Conservation (phyloP, 2,888 invertebrate genomes). For the Panzeria rudis region DNA sequence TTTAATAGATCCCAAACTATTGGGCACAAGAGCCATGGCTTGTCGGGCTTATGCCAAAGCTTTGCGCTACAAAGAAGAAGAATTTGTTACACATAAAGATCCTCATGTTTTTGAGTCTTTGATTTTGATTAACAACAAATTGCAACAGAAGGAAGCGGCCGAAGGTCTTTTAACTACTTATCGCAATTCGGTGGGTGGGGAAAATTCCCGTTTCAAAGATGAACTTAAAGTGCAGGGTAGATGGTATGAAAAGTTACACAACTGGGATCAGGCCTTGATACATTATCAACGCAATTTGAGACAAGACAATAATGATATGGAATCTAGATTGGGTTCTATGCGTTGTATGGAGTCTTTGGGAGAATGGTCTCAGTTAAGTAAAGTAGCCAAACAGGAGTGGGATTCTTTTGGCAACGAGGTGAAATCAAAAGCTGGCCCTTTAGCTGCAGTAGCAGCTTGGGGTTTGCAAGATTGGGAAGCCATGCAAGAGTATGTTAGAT, state of each 20-base stretch:
- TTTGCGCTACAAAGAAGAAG: slow-evolving; percentile 92
- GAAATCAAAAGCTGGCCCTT: slow-evolving; percentile 90
- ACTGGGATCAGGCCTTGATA: slow-evolving; percentile 98
- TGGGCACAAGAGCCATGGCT: slow-evolving; percentile 97
- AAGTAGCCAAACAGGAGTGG: slow-evolving; percentile 92
- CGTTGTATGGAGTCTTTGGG: slow-evolving; percentile 97
- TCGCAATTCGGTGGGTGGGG: slow-evolving; percentile 86
- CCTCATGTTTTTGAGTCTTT: slow-evolving; percentile 96
- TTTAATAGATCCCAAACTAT: slow-evolving; percentile 92
- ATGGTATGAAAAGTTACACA: slow-evolving; percentile 99
- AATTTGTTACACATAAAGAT: slow-evolving; percentile 92
- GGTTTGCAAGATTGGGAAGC: slow-evolving; percentile 96
- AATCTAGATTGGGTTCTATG: slow-evolving; percentile 95
- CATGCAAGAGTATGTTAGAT: slow-evolving; percentile 95
- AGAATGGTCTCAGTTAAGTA: slow-evolving; percentile 95
- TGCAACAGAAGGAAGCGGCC: slow-evolving; percentile 99
- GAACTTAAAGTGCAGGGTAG: slow-evolving; percentile 89
- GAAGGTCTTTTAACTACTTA: slow-evolving; percentile 94
- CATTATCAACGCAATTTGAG: slow-evolving; percentile 92
- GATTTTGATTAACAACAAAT: slow-evolving; percentile 98
- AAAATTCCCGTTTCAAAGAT: slow-evolving; percentile 79
- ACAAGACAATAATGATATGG: slow-evolving; percentile 88
- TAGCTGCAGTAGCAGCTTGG: slow-evolving; percentile 98
- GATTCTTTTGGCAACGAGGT: slow-evolving; percentile 86
- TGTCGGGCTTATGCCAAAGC: slow-evolving; percentile 91